phyloP scores from a whole-genome alignment of 2,888 invertebrate genomes.

The Sarcophaga variegata region DNA sequence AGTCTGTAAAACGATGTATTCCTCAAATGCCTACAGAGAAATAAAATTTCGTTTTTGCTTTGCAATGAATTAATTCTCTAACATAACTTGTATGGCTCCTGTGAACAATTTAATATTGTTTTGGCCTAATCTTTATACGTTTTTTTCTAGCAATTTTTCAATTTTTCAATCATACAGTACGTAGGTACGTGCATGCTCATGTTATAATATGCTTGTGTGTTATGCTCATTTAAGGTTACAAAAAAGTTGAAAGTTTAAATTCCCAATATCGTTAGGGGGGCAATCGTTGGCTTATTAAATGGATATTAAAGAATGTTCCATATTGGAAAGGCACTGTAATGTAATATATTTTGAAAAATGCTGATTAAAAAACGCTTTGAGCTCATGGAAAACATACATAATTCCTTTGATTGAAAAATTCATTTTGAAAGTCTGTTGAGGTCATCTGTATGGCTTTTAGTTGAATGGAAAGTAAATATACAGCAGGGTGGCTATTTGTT shows the following conservation, averaged over 20 bases:
- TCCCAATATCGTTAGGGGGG: background rate
- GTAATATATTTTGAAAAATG: too few relatives aligned
- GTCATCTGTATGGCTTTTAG: too few relatives aligned
- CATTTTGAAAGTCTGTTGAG: too few relatives aligned
- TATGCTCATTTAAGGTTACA: background rate
- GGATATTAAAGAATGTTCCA: too few relatives aligned
- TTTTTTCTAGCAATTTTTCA: background rate
- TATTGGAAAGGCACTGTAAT: too few relatives aligned
- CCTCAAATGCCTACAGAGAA: background rate
- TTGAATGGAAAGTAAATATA: too few relatives aligned
- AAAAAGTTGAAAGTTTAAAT: conserved; percentile 12
- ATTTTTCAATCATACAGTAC: background rate
- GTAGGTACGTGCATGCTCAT: background rate
- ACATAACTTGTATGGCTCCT: background rate
- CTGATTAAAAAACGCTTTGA: too few relatives aligned
- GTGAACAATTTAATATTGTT: background rate
- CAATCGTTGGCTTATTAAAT: background rate
- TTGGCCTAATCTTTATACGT: background rate
- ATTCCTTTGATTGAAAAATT: too few relatives aligned
- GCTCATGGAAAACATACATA: too few relatives aligned
- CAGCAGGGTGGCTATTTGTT: too few relatives aligned
- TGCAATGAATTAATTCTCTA: background rate
- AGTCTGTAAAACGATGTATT: background rate
- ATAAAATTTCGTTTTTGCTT: too few relatives aligned
- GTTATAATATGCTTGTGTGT: background rate